These are phyloP conservation scores for Gymnarchus niloticus DNA, from an alignment of 2,113 vertebrate species.

Conservation along the genomic window DNA sequence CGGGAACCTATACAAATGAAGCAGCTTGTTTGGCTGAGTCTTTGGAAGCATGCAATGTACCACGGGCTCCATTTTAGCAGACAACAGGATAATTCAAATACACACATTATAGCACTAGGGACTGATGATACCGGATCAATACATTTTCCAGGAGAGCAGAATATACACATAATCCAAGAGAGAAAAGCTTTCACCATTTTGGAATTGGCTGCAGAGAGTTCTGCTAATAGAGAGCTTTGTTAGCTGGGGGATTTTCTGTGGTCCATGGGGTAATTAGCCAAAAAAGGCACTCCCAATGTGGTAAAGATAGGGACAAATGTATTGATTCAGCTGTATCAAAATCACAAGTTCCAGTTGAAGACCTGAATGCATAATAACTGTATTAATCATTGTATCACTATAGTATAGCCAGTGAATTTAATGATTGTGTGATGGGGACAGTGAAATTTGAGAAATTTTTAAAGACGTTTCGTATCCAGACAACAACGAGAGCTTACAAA, in stretches of 20 bases:
- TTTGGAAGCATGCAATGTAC: not conserved
- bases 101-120: not conserved
- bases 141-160: not conserved
- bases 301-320: not conserved
- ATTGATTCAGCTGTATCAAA: slow-evolving; percentile 15
- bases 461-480: not conserved
- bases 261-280: slow-evolving; percentile 19
- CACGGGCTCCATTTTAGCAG: not conserved
- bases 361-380: not conserved
- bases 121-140: slow-evolving; percentile 10
- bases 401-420: not conserved
- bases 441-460: not conserved
- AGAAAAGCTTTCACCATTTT: not conserved
- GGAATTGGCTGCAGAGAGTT: not conserved
- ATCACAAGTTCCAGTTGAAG: not conserved
- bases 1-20: not conserved
- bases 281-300: not conserved
- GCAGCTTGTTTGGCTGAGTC: not conserved
- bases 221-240: slow-evolving; percentile 17
- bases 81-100: not conserved
- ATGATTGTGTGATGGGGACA: not conserved
- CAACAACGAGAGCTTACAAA: not conserved
- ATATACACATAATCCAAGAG: not conserved
- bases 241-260: slow-evolving; percentile 13
- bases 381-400: not conserved